Evolutionary conservation across 2,888 invertebrate genomes (phyloP).

Genomic region (Pterostichus niger): DNA sequence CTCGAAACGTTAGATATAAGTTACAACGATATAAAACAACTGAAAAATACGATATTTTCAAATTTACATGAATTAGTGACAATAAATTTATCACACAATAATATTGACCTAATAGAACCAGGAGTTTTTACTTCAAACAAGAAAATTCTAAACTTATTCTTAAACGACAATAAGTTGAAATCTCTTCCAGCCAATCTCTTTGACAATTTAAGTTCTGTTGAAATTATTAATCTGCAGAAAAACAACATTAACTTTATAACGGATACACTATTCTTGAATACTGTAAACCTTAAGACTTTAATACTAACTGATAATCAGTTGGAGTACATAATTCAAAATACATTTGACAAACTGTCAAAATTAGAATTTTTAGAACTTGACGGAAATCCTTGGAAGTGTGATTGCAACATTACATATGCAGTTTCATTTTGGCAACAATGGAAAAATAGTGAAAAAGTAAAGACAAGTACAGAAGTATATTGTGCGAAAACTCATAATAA

Average conservation of each 20-base stretch:
- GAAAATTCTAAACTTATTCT: background rate
- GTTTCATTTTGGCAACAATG: background rate
- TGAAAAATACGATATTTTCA: background rate
- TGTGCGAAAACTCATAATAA: background rate
- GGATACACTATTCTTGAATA: background rate
- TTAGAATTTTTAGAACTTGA: background rate
- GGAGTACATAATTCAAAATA: background rate
- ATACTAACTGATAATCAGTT: background rate
- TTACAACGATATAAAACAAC: background rate
- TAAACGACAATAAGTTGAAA: conserved; percentile 5
- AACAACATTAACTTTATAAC: background rate
- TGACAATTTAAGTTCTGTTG: background rate
- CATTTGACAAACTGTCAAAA: background rate
- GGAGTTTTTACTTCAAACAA: background rate
- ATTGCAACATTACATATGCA: background rate
- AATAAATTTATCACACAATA: background rate
- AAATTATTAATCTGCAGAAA: background rate
- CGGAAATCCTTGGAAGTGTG: background rate
- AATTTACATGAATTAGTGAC: background rate
- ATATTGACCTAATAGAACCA: background rate
- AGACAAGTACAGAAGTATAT: no score
- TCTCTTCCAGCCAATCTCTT: background rate
- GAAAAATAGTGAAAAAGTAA: background rate
- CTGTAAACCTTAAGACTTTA: background rate
- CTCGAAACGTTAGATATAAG: background rate